Percentiles rank a stretch among this genome's conserved stretches.
phyloP scores from a whole-genome alignment of 2,113 vertebrate genomes.

The Sclerurus mexicanus region DNA sequence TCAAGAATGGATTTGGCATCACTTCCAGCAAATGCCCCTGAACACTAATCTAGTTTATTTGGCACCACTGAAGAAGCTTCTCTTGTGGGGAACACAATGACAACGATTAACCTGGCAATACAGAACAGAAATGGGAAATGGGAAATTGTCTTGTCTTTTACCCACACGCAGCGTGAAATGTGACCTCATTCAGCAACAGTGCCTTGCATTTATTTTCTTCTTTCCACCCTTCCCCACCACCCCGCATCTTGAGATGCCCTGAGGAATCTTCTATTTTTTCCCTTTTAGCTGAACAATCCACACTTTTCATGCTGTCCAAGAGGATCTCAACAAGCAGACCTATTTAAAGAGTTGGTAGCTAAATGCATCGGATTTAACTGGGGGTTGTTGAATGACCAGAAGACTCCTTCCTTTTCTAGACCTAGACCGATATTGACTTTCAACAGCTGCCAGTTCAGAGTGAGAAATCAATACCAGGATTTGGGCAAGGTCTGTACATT shows the following conservation, averaged over 20 bases:
- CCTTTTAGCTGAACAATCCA: background rate
- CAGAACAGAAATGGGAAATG: constrained; percentile 42
- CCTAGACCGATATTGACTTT: background rate
- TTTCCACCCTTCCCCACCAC: background rate
- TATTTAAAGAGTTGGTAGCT: background rate
- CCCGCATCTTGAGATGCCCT: background rate
- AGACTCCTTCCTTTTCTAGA: background rate
- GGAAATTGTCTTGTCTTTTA: constrained; percentile 42
- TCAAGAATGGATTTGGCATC: constrained; percentile 71
- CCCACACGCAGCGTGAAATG: background rate
- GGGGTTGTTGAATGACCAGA: background rate
- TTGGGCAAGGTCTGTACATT: background rate
- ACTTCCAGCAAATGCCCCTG: constrained; percentile 53
- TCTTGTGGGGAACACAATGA: constrained; percentile 60
- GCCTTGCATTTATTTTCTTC: background rate
- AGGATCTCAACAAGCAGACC: background rate
- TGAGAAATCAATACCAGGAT: background rate
- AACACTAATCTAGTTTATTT: constrained; percentile 67
- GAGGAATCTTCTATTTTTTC: background rate
- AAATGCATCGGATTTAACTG: background rate
- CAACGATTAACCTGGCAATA: constrained; percentile 63
- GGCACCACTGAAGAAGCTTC: constrained; percentile 52
- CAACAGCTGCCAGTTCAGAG: background rate
- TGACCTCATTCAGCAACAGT: background rate
- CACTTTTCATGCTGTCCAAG: background rate